Evolutionary conservation across 1,140 invertebrate genomes (phyloP), one percentile per base, ranked within the genome.

Genomic region (Drosophila yakuba): DNA sequence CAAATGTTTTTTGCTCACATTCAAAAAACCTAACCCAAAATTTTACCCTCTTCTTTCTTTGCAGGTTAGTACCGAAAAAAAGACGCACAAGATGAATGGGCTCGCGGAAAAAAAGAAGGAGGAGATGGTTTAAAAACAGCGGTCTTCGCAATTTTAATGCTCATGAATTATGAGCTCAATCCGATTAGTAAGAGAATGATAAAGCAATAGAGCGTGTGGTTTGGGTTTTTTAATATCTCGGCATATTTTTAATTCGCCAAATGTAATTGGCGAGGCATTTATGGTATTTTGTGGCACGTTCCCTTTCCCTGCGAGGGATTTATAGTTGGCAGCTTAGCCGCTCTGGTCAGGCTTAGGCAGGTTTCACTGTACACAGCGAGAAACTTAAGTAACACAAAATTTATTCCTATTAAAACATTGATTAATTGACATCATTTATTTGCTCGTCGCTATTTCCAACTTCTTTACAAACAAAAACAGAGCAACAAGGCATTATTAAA

Each of bases 241-340:
- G 25, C 59, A 76, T 55, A 74, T 72, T 80, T 81, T 86, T 82
- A 74, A 86, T 85, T 86, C 81, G 71, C 56, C 74, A 72, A 85
- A 86, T 86, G 82, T 73, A 88, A 67, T 85, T 71, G 54, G 59
- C 47, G 50, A 35, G 56, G 63, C 64, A 67, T 73, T 73, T 54
- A 59, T 57, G 55, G 56, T 47, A 69, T 45, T 68, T 69, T 55
- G 43, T 48, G 67, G 62, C 67, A 69, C 63, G 50, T 64, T 52
- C 47, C 39, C 44, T 36, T n/a, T 0, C 20, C 15, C 36, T 2
- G 28, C 3, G 47, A 39, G 36, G 64, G 47, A 52, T 64, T 68
- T 45, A 52, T 36, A 36, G 50, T 39, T 39, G 14, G 14, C 2
- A 32, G 51, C 66, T 71, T 36, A 71, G 68, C 68, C 58, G 68